These are phyloP conservation scores for Atrina japonica DNA, from an alignment of 2,888 invertebrate species.

Conservation along the genomic window DNA sequence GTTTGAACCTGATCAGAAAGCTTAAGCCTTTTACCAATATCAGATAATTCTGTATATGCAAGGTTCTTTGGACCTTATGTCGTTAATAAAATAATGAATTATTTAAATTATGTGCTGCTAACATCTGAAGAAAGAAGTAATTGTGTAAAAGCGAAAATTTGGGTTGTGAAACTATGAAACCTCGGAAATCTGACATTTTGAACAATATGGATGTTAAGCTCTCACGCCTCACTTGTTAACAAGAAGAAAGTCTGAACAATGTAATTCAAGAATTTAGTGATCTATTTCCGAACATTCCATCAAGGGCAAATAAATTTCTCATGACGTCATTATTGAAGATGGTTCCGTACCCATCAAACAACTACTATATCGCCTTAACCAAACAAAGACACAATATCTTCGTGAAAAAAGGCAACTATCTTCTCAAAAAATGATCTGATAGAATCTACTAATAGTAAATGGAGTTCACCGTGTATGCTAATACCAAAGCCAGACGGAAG, in stretches of 20 bases:
- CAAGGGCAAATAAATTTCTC: constrained; percentile 36
- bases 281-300: constrained; percentile 49
- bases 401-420: constrained; percentile 46
- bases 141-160: not conserved
- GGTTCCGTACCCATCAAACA: constrained; percentile 44
- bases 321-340: constrained; percentile 41
- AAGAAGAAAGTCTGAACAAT: constrained; percentile 30
- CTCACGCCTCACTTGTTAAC: constrained; percentile 5
- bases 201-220: constrained; percentile 36
- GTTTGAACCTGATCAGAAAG: no score
- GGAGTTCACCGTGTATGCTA: constrained; percentile 57
- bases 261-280: constrained; percentile 42
- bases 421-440: constrained; percentile 60
- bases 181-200: constrained; percentile 43
- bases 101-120: no score
- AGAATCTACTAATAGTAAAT: constrained; percentile 52
- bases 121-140: no score
- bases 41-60: no score
- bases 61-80: constrained; percentile 48
- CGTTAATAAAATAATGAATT: no score
- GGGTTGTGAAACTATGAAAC: constrained; percentile 9
- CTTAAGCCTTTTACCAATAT: no score
- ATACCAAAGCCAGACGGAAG: constrained; percentile 47
- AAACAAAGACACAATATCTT: constrained; percentile 34
- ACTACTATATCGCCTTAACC: constrained; percentile 51